phyloP scores from a whole-genome alignment of 2,113 vertebrate species.

The Nansenia antarctica region DNA sequence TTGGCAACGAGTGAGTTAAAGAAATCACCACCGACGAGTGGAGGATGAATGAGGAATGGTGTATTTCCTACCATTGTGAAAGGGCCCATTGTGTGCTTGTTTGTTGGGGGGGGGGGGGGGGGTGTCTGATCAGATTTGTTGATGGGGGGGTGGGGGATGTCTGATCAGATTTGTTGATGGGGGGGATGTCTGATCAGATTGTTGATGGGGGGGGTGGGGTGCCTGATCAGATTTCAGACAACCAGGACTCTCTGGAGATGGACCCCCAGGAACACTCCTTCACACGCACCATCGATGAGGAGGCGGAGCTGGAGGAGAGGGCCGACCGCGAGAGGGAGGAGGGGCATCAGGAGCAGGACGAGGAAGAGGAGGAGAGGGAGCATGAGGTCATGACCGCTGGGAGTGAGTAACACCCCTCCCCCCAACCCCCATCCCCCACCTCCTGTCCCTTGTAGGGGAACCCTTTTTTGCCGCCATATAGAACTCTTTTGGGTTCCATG shows the following conservation, averaged over 20 bases:
- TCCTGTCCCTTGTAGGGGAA: background rate
- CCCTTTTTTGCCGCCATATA: too few relatives aligned
- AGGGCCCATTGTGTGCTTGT: too few relatives aligned
- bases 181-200: too few relatives aligned
- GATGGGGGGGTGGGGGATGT: too few relatives aligned
- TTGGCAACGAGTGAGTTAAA: too few relatives aligned
- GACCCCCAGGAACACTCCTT: conserved; percentile 93
- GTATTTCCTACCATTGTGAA: too few relatives aligned
- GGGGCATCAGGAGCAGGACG: conserved; percentile 89
- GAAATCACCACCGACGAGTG: too few relatives aligned
- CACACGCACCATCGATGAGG: conserved; percentile 96
- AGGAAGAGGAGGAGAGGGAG: conserved; percentile 92
- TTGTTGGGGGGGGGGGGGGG: too few relatives aligned
- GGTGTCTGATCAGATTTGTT: too few relatives aligned
- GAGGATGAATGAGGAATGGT: too few relatives aligned
- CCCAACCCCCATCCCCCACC: background rate
- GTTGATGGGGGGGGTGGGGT: background rate
- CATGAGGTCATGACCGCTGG: conserved; percentile 98
- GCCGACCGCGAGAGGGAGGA: conserved; percentile 91
- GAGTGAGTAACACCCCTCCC: conserved; percentile 86
- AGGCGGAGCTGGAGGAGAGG: conserved; percentile 94
- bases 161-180: too few relatives aligned
- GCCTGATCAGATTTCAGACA: conserved; percentile 85
- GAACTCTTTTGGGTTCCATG: too few relatives aligned
- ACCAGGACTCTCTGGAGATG: conserved; percentile 89